Conservation (phyloP, 2,113 vertebrate species). For the Trematomus loennbergii region DNA sequence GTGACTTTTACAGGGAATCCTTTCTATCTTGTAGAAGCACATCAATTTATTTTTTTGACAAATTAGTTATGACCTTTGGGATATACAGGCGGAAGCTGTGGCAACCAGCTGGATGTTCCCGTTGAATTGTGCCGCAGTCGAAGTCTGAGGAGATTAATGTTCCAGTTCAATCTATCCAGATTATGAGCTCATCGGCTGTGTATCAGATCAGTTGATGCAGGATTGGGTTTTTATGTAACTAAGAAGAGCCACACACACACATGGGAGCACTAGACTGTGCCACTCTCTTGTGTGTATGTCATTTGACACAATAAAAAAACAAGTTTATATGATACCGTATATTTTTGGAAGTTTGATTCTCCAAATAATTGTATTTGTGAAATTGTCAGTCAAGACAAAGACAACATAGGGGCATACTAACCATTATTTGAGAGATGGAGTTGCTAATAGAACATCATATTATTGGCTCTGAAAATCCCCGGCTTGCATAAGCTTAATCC, state of each 20-base stretch:
- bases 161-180: constrained; percentile 56
- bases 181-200: constrained; percentile 61
- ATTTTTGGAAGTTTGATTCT: background rate
- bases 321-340: background rate
- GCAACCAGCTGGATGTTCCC: constrained; percentile 9
- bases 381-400: constrained; percentile 21
- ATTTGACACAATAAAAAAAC: background rate
- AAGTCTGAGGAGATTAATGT: constrained; percentile 58
- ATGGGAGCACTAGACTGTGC: background rate
- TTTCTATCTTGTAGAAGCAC: background rate
- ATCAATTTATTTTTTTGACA: background rate
- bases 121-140: constrained; percentile 14
- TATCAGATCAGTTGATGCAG: constrained; percentile 51
- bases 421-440: constrained; percentile 24
- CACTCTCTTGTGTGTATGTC: background rate
- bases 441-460: constrained; percentile 13
- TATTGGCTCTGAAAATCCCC: background rate
- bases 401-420: constrained; percentile 31
- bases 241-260: constrained; percentile 25
- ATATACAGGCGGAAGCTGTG: background rate
- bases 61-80: background rate
- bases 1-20: no score
- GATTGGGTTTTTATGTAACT: constrained; percentile 13
- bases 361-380: background rate
- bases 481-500: background rate